These are phyloP conservation scores for Meiosimyza decipiens DNA, from an alignment of 2,888 invertebrate genomes.

Conservation along the genomic window DNA sequence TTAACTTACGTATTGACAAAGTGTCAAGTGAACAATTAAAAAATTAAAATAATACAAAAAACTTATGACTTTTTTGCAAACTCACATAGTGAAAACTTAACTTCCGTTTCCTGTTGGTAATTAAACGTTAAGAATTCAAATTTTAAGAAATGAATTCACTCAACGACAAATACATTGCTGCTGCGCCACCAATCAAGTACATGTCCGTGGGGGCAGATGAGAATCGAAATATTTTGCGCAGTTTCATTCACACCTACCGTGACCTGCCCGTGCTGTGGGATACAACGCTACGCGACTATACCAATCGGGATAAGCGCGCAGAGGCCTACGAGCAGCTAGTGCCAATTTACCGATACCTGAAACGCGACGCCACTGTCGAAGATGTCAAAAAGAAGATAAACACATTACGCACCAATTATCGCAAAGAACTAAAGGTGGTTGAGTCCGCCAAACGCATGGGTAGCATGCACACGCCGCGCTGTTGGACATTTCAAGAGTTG, in stretches of 20 bases:
- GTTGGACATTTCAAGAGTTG: conserved; percentile 61
- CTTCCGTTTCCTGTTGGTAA: conserved; percentile 29
- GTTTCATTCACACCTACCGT: conserved; percentile 60
- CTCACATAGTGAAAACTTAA: background rate
- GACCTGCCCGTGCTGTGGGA: conserved; percentile 63
- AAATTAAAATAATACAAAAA: background rate
- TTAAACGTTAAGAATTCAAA: conserved; percentile 18
- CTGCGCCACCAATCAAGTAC: conserved; percentile 50
- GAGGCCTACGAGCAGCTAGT: conserved; percentile 58
- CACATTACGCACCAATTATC: conserved; percentile 62
- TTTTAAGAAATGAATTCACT: background rate
- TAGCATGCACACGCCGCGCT: conserved; percentile 57
- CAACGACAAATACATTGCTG: conserved; percentile 47
- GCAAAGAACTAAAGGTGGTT: conserved; percentile 61
- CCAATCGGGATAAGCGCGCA: conserved; percentile 61
- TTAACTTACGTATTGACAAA: conserved; percentile 29
- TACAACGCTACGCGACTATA: conserved; percentile 61
- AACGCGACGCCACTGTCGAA: conserved; percentile 62
- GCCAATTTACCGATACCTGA: conserved; percentile 59
- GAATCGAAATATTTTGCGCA: conserved; percentile 59
- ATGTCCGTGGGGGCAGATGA: conserved; percentile 59
- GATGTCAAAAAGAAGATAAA: conserved; percentile 65
- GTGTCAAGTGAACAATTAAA: conserved; percentile 21
- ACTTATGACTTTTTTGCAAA: background rate
- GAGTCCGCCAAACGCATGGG: conserved; percentile 58